Evolutionary conservation across 2,797 vertebrate genomes (phyloP).

Genomic region (Melanotaenia pygmaea): DNA sequence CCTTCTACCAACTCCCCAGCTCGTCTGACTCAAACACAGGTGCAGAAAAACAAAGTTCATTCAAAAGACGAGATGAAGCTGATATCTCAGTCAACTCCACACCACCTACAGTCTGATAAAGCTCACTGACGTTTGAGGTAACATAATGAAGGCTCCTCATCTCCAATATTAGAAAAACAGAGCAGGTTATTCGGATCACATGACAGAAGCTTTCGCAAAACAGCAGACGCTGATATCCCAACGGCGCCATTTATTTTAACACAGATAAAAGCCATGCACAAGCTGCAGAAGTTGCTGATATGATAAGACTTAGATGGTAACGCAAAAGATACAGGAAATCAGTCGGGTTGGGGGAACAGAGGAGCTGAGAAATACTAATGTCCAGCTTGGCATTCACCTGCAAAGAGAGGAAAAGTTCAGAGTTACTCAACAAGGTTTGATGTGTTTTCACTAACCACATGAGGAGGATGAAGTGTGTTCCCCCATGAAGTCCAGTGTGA

Average conservation of each 20-base stretch:
- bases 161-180: slow-evolving; percentile 13
- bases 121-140: slow-evolving; percentile 8
- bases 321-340: slow-evolving; percentile 31
- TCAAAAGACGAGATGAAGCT: background rate
- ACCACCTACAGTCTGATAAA: slow-evolving; percentile 1
- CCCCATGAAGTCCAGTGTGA: slow-evolving; percentile 5
- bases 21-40: slow-evolving; percentile 1
- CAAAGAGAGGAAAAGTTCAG: slow-evolving; percentile 13
- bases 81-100: background rate
- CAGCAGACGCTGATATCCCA: slow-evolving; percentile 27
- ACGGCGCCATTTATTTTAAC: slow-evolving; percentile 21
- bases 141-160: slow-evolving; percentile 7
- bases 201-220: slow-evolving; percentile 21
- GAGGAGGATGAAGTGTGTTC: slow-evolving; percentile 33
- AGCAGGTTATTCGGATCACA: slow-evolving; percentile 19
- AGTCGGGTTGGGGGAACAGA: slow-evolving; percentile 34
- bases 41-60: background rate
- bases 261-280: slow-evolving; percentile 53
- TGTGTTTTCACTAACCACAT: background rate
- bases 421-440: slow-evolving; percentile 19
- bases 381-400: slow-evolving; percentile 74
- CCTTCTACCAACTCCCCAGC: slow-evolving; percentile 1
- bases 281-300: slow-evolving; percentile 31
- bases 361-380: slow-evolving; percentile 21
- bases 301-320: slow-evolving; percentile 31